A percentile compares a stretch with the other conserved stretches of the same genome.
Evolutionary conservation across 2,888 invertebrate genomes (phyloP).

Genomic region (Tachina fera): DNA sequence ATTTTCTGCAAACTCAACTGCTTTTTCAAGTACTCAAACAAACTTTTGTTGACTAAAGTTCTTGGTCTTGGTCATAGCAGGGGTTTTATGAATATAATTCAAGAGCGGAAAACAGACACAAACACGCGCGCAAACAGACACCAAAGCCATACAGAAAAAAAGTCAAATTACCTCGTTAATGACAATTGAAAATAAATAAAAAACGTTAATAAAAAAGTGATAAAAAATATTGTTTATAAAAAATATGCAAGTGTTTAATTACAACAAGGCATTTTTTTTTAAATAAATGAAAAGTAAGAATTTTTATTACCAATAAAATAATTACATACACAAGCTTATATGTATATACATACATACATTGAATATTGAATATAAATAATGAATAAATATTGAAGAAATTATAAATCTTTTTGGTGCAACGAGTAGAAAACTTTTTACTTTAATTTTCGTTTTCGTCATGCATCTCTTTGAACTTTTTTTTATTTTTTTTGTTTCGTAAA

Average conservation of each 20-base stretch:
- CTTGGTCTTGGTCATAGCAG: constrained; percentile 79
- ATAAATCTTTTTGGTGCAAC: not conserved
- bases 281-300: constrained; percentile 11
- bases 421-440: not conserved
- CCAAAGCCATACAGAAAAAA: constrained; percentile 16
- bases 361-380: no score
- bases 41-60: constrained; percentile 75
- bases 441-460: not conserved
- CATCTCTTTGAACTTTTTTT: constrained; percentile 2
- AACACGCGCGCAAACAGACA: not conserved
- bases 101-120: not conserved
- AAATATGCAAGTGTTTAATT: constrained; percentile 51
- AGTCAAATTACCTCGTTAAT: constrained; percentile 64
- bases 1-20: constrained; percentile 60
- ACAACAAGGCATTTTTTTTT: constrained; percentile 25
- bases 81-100: constrained; percentile 54
- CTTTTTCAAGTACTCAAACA: constrained; percentile 69
- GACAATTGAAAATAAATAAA: constrained; percentile 65
- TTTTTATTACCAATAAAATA: constrained; percentile 1
- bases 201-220: not conserved
- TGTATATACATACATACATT: no score
- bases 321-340: not conserved
- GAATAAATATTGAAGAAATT: not conserved
- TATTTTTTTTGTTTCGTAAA: not conserved
- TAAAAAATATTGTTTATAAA: constrained; percentile 20